A percentile compares a stretch with the other conserved stretches of the same genome.
phyloP scores from a whole-genome alignment of 2,888 invertebrate genomes.

The Drosophila mayaguana region DNA sequence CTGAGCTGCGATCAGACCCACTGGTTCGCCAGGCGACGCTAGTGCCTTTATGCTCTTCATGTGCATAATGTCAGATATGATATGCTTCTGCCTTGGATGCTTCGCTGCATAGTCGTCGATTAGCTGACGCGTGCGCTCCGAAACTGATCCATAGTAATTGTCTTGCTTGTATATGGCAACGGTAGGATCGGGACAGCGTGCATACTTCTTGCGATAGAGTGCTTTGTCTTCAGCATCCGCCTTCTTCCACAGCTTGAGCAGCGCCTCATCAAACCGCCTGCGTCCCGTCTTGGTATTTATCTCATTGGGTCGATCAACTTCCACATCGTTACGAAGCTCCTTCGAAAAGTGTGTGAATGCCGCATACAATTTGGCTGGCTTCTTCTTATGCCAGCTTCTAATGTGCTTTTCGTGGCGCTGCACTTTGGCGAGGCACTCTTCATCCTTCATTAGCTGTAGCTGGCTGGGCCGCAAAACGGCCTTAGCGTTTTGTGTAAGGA shows the following conservation, averaged over 20 bases:
- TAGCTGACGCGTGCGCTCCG: conserved; percentile 91
- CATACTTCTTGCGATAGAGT: conserved; percentile 85
- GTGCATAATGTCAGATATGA: conserved; percentile 90
- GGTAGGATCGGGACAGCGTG: conserved; percentile 91
- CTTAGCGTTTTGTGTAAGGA: conserved; percentile 92
- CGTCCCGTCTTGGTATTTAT: conserved; percentile 87
- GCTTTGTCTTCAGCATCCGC: conserved; percentile 87
- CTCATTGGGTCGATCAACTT: conserved; percentile 85
- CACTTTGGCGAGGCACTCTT: conserved; percentile 86
- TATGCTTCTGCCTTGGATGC: conserved; percentile 84
- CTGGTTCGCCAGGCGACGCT: conserved; percentile 97
- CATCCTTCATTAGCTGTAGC: conserved; percentile 87
- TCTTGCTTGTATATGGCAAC: conserved; percentile 90
- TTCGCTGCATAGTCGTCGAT: conserved; percentile 88
- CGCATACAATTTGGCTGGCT: conserved; percentile 84
- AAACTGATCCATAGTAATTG: conserved; percentile 92
- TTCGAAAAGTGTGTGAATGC: conserved; percentile 88
- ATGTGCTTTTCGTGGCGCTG: conserved; percentile 87
- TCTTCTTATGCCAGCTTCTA: conserved; percentile 88
- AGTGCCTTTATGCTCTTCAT: conserved; percentile 91
- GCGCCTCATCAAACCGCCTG: conserved; percentile 87
- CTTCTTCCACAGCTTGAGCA: conserved; percentile 89
- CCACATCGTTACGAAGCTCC: conserved; percentile 86
- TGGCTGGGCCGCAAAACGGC: conserved; percentile 88
- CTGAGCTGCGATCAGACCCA: conserved; percentile 96